Evolutionary conservation across 1,140 invertebrate species (phyloP).

Genomic region (Physella acuta): DNA sequence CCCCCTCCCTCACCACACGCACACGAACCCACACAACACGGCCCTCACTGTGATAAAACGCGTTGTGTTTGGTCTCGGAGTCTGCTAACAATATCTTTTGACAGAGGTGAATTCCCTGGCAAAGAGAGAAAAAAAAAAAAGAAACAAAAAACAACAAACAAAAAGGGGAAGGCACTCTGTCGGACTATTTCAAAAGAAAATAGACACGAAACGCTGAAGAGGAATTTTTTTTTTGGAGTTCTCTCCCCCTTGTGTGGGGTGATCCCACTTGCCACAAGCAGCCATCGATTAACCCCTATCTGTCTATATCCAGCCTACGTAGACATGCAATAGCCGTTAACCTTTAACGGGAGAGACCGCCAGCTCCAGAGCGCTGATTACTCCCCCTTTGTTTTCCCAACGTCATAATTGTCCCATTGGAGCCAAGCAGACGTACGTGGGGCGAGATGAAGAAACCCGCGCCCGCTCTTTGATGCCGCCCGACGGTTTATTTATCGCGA

Average conservation of each 20-base stretch:
- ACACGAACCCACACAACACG: not conserved
- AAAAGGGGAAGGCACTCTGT: not conserved
- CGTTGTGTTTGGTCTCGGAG: no score
- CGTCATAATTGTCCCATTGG: not conserved
- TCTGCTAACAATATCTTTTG: no score
- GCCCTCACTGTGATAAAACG: not conserved
- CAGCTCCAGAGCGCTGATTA: not conserved
- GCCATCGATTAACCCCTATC: not conserved
- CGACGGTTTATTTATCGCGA: conserved; percentile 5
- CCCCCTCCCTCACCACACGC: not conserved
- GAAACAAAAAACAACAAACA: conserved; percentile 19
- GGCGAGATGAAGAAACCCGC: no score
- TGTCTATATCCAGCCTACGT: not conserved
- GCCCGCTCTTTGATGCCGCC: not conserved
- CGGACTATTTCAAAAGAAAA: conserved; percentile 3
- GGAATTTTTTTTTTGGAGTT: no score
- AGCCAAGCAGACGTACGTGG: not conserved
- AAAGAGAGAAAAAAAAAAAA: no score
- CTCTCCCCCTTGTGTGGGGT: not conserved
- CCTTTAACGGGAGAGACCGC: not conserved
- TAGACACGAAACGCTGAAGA: not conserved
- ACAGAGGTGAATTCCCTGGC: no score
- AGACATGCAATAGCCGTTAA: conserved; percentile 4
- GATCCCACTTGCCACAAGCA: not conserved
- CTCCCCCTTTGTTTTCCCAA: conserved; percentile 4